These are phyloP conservation scores for Hirtodrosophila confusa DNA, from an alignment of 2,888 invertebrate genomes.

Conservation along the genomic window DNA sequence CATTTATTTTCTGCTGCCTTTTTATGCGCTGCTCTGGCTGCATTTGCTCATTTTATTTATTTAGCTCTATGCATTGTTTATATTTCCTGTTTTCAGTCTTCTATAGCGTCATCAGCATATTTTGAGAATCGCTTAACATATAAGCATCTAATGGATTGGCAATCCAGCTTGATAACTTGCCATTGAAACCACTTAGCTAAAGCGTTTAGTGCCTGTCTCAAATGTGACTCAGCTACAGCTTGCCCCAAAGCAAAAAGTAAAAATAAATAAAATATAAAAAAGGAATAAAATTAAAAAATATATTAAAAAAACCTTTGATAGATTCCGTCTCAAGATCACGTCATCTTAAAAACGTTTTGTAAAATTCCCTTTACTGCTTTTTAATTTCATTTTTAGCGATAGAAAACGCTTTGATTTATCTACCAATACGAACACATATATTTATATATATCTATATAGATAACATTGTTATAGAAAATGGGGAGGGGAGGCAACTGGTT, in stretches of 20 bases:
- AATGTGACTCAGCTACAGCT: constrained; percentile 31
- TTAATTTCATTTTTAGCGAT: constrained; percentile 1
- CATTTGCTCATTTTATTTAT: constrained; percentile 33
- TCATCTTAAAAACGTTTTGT: constrained; percentile 39
- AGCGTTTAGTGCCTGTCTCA: constrained; percentile 33
- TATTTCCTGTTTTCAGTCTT: constrained; percentile 65
- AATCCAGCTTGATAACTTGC: constrained; percentile 55
- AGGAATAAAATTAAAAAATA: constrained; percentile 8
- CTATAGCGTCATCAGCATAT: constrained; percentile 45
- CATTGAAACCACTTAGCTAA: constrained; percentile 55
- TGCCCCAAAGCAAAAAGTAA: background rate
- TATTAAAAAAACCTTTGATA: constrained; percentile 10
- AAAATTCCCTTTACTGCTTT: too few relatives aligned
- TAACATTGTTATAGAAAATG: constrained; percentile 23
- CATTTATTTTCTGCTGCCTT: constrained; percentile 18
- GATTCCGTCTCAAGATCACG: constrained; percentile 53
- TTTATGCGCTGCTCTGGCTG: background rate
- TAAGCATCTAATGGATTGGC: constrained; percentile 56
- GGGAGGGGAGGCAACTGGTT: constrained; percentile 8
- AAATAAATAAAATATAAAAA: background rate
- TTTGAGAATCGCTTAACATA: constrained; percentile 47
- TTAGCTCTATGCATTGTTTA: constrained; percentile 54
- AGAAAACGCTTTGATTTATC: background rate
- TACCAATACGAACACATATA: background rate
- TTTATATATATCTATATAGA: constrained; percentile 25